Base-by-base conservation (phyloP, 2,113 vertebrate species). In the Python bivittatus region DNA sequence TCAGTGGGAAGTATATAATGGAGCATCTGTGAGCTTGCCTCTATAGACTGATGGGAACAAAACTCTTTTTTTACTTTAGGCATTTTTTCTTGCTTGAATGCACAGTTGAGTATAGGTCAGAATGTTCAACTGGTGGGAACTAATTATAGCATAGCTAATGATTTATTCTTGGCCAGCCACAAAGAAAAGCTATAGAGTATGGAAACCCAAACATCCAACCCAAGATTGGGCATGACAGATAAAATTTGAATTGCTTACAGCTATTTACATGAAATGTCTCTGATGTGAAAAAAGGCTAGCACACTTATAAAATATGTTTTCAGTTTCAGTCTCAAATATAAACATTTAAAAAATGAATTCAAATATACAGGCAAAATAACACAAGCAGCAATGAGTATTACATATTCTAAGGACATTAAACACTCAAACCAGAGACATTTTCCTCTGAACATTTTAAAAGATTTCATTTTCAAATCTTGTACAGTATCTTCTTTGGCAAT, bases 1-100 rank as follows among this genome's bases (percentile, higher is more conserved):
- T 91, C 93, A 93, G 92, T 57, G 0, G 95, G 95, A 95, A 96
- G 91, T 95, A 94, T 93, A 93, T 94, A 96, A 96, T 96, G 95
- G 96, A 96, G 96, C 90, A 87, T 95, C 95, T 94, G 86, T 94
- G 86, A 95, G 93, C 93, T 95, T 89, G 92, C 92, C 91, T 93
- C 92, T 11, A 33, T 53, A 92, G 94, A 96, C 89, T 93, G 93
- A 85, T 97, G 96, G 95, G 94, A 96, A 93, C 93, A 91, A 94
- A 95, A 91, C 91, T 93, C 72, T 91, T 85, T 94, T 95, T 83
- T 94, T 92, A 93, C 96, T 91, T 95, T 94, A 85, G 72, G 23
- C 86, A 93, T 95, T 93, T 94, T 94, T 88, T 29, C 91, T 48
- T 93, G 96, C 95, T 90, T 97, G 92, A 96, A 85, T 93, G 94